Conservation (phyloP, 1,140 invertebrate genomes). For the Rhopalosiphum maidis region DNA sequence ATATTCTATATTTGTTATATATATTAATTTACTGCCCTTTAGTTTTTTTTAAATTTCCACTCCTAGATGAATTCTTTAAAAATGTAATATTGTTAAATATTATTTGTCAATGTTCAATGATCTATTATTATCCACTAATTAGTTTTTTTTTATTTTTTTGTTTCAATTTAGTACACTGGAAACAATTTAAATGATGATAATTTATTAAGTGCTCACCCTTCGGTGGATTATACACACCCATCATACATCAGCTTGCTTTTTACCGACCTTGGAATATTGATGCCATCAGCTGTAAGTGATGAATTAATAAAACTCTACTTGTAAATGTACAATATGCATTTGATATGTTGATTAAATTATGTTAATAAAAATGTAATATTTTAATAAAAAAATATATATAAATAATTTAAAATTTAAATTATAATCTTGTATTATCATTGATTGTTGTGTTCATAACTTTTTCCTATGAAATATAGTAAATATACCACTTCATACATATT, state of each 20-base stretch:
- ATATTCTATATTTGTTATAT: no score
- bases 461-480: not conserved
- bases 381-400: not conserved
- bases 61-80: not conserved
- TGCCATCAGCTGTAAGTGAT: slow-evolving; percentile 95
- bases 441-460: not conserved
- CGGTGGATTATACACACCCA: slow-evolving; percentile 96
- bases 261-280: slow-evolving; percentile 94
- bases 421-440: not conserved
- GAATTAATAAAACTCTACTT: slow-evolving; percentile 96
- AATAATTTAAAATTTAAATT: not conserved
- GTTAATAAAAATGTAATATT: not conserved
- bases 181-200: slow-evolving; percentile 68
- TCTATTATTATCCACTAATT: not conserved
- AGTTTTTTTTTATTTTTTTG: slow-evolving; percentile 70
- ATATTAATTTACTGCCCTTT: no score
- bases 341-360: not conserved
- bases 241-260: slow-evolving; percentile 90
- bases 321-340: slow-evolving; percentile 63
- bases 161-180: slow-evolving; percentile 72
- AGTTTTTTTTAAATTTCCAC: not conserved
- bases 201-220: slow-evolving; percentile 78
- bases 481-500: not conserved
- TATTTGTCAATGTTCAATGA: not conserved
- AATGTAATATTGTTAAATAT: not conserved